Base-by-base conservation (phyloP, 2,113 vertebrate species). In the Heloderma charlesbogerti region DNA sequence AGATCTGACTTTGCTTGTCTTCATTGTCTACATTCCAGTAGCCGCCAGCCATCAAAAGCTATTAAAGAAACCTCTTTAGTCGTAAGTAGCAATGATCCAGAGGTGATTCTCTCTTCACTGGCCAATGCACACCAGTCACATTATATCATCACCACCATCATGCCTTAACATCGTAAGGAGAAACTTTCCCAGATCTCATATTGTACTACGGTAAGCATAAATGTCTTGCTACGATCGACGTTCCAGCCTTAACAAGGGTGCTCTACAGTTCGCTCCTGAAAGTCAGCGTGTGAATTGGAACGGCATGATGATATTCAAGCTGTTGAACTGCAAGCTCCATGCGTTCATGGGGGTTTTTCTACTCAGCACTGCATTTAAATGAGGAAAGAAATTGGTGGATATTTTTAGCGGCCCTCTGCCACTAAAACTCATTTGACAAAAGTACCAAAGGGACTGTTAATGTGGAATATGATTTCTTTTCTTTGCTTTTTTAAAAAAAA, bases 381-480 rank as follows among this genome's bases (percentile, higher is more conserved):
- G 78, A 86, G 84, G 93, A 96, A 96, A 95, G 90, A 93, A 95
- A 93, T 92, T 93, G 91, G 85, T 78, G 96, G 95, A 92, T 96
- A 91, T 95, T 97, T 97, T 96, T 96, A 95, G 92, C 88, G 95
- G 81, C 80, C 96, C 94, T 86, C 92, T 90, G 92, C 95, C 95
- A 96, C 92, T 95, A 96, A 96, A 96, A 91, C 92, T 96, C 96
- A 96, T 96, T 97, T 96, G 93, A 96, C 91, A 90, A 92, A 94
- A 97, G 94, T 25, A 88, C 94, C 94, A 94, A 97, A 96, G 94
- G 94, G 94, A 97, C 75, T 95, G 94, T 94, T 95, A 97, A 95
- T 91, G 92, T 1, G 1, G 96, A 96, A 91, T 45, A 92, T 93
- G 94, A 95, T 92, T 96, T 93, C 95, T 94, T 93, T 40, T 20